phyloP scores from a whole-genome alignment of 2,888 invertebrate species.

The Desoria tigrina region DNA sequence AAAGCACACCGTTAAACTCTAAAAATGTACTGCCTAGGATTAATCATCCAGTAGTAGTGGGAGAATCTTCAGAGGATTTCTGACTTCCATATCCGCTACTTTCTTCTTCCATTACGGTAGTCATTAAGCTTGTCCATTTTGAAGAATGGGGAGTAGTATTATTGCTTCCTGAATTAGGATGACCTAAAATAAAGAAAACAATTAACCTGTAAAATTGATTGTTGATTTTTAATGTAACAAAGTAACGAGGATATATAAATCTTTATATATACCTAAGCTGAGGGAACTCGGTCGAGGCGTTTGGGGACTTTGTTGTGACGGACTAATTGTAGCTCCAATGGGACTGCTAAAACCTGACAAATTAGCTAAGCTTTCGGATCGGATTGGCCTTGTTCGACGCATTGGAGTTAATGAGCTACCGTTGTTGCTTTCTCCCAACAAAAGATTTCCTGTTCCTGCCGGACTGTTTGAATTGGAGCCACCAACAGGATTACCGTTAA shows the following conservation, averaged over 20 bases:
- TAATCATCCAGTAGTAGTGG: constrained; percentile 47
- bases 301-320: constrained; percentile 48
- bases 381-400: constrained; percentile 48
- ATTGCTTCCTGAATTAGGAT: constrained; percentile 39
- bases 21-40: too few species aligned
- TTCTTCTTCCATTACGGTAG: constrained; percentile 53
- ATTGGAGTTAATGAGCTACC: constrained; percentile 21
- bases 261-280: constrained; percentile 50
- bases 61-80: constrained; percentile 51
- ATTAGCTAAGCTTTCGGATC: constrained; percentile 53
- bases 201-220: constrained; percentile 4
- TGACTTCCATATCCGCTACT: constrained; percentile 53
- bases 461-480: constrained; percentile 29
- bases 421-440: constrained; percentile 15
- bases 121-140: constrained; percentile 53
- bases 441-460: constrained; percentile 25
- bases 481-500: constrained; percentile 33
- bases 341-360: constrained; percentile 50
- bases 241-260: too few species aligned
- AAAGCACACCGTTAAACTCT: too few species aligned
- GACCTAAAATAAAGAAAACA: constrained; percentile 35
- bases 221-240: background rate
- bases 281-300: constrained; percentile 51
- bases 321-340: constrained; percentile 33
- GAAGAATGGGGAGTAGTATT: constrained; percentile 49